phyloP scores from a whole-genome alignment of 2,888 invertebrate species.

The Metellina segmentata region DNA sequence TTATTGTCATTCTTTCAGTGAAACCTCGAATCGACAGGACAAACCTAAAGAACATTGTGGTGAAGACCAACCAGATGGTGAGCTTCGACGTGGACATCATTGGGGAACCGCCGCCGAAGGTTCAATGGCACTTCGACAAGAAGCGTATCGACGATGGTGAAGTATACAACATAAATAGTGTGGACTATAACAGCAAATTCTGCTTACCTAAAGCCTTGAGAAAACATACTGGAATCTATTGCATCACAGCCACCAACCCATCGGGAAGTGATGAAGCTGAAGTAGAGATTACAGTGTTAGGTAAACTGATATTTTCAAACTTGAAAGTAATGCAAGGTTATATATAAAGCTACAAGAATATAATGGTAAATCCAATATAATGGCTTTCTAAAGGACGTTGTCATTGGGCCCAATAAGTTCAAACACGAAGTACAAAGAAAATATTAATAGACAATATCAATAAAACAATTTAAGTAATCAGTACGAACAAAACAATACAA shows the following conservation, averaged over 20 bases:
- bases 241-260: slow-evolving; percentile 92
- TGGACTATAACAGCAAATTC: slow-evolving; percentile 93
- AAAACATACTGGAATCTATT: slow-evolving; percentile 96
- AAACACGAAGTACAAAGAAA: no score
- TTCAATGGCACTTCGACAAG: slow-evolving; percentile 86
- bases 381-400: no score
- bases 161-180: slow-evolving; percentile 84
- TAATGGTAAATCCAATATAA: no score
- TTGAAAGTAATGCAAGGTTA: neutral
- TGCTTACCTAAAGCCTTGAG: slow-evolving; percentile 93
- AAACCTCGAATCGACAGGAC: slow-evolving; percentile 96
- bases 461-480: no score
- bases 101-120: slow-evolving; percentile 97
- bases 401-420: no score
- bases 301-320: slow-evolving; percentile 6
- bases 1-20: slow-evolving; percentile 82
- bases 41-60: slow-evolving; percentile 91
- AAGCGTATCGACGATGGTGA: slow-evolving; percentile 64
- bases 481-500: no score
- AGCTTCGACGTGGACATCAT: slow-evolving; percentile 96
- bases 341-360: no score
- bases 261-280: slow-evolving; percentile 86
- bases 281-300: slow-evolving; percentile 81
- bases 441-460: no score
- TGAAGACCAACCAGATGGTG: slow-evolving; percentile 97